Conservation (phyloP, 2,113 vertebrate species). For the Trichomycterus rosablanca region DNA sequence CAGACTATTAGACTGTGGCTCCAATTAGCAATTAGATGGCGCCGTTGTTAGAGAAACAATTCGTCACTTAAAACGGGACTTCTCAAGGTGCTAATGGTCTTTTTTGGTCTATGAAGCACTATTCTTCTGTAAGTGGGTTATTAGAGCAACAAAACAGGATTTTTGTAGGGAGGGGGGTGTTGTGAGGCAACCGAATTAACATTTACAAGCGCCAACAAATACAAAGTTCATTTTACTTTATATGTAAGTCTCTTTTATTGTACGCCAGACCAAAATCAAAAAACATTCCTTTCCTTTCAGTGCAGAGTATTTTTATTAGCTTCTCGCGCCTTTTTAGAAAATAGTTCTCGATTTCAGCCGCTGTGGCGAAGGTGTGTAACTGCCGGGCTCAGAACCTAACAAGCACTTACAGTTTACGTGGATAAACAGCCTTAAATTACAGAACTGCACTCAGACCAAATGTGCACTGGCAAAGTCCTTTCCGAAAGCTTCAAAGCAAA, state of each 20-base stretch:
- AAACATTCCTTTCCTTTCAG: background rate
- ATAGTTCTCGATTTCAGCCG: slow-evolving; percentile 54
- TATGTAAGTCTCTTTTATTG: slow-evolving; percentile 5
- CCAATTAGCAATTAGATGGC: slow-evolving; percentile 53
- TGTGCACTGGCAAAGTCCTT: background rate
- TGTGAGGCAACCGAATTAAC: slow-evolving; percentile 24
- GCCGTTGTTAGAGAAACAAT: slow-evolving; percentile 46
- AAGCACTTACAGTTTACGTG: background rate
- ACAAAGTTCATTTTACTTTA: background rate
- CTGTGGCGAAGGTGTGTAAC: slow-evolving; percentile 61
- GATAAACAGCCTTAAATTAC: slow-evolving; percentile 1
- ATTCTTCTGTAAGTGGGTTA: slow-evolving; percentile 35
- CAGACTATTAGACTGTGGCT: slow-evolving; percentile 39
- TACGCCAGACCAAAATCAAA: background rate
- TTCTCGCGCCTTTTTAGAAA: slow-evolving; percentile 63
- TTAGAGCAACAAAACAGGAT: slow-evolving; percentile 33
- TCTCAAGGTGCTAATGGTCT: slow-evolving; percentile 33
- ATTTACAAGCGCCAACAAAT: slow-evolving; percentile 14
- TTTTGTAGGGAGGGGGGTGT: slow-evolving; percentile 27
- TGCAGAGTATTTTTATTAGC: slow-evolving; percentile 51
- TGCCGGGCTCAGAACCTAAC: slow-evolving; percentile 18
- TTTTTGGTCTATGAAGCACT: slow-evolving; percentile 37
- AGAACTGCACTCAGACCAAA: background rate
- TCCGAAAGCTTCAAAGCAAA: slow-evolving; percentile 2
- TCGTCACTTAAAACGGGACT: slow-evolving; percentile 43